These are phyloP conservation scores for Datnioides undecimradiatus DNA, from an alignment of 2,113 vertebrate genomes.

Conservation along the genomic window DNA sequence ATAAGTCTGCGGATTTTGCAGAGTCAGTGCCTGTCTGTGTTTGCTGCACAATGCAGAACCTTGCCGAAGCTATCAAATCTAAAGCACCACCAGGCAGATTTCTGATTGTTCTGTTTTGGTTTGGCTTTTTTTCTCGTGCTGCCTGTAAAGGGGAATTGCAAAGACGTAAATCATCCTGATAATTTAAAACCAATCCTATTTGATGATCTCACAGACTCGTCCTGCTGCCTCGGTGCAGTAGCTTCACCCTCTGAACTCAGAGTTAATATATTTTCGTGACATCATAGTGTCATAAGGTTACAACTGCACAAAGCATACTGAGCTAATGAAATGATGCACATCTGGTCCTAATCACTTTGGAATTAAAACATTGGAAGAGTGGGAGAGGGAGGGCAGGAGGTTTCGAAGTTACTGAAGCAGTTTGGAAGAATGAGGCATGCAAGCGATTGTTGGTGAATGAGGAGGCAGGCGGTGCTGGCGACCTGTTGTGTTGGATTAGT, in stretches of 20 bases:
- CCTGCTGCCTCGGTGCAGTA: background rate
- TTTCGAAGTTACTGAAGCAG: constrained; percentile 9
- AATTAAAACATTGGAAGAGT: constrained; percentile 2
- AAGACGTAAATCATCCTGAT: constrained; percentile 35
- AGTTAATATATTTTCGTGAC: constrained; percentile 13
- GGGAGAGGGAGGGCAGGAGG: background rate
- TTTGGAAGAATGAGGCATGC: constrained; percentile 12
- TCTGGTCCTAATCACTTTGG: constrained; percentile 16
- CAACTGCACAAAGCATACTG: constrained; percentile 7
- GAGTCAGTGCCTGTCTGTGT: constrained; percentile 40
- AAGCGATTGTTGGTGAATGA: constrained; percentile 11
- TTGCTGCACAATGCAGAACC: constrained; percentile 10
- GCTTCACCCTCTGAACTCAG: constrained; percentile 35
- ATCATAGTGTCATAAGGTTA: constrained; percentile 14
- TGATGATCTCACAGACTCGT: constrained; percentile 30
- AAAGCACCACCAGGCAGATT: constrained; percentile 54
- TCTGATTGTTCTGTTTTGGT: constrained; percentile 55
- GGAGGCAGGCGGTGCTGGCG: constrained; percentile 10
- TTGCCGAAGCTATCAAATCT: constrained; percentile 60
- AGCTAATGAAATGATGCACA: constrained; percentile 39
- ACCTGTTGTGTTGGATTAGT: constrained; percentile 47
- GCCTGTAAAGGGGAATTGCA: constrained; percentile 33
- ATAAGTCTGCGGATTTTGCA: constrained; percentile 43
- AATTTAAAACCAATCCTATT: constrained; percentile 30
- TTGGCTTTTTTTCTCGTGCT: constrained; percentile 18